phyloP scores from a whole-genome alignment of 2,113 vertebrate species.

The Pterocles burchelli region DNA sequence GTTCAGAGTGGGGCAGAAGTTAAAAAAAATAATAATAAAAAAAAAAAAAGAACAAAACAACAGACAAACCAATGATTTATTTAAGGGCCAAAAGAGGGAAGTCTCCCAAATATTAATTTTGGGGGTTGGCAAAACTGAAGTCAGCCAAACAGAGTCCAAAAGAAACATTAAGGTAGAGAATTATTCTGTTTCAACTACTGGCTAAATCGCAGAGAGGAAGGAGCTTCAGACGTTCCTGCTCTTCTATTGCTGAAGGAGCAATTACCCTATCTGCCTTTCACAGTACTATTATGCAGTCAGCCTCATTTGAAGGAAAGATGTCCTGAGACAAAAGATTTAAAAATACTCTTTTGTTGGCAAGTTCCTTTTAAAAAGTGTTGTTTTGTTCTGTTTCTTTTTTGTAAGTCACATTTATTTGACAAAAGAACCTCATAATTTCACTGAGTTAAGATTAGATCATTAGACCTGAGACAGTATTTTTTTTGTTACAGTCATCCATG shows the following conservation, averaged over 20 bases:
- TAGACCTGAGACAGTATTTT: neutral
- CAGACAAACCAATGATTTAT: conserved; percentile 2
- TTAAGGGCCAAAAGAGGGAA: neutral
- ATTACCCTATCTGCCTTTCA: conserved; percentile 34
- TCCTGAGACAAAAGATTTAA: conserved; percentile 14
- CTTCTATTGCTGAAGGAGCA: conserved; percentile 48
- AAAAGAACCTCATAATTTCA: neutral
- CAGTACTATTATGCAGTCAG: neutral
- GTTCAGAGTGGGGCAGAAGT: neutral
- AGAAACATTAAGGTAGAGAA: conserved; percentile 43
- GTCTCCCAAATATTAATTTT: conserved; percentile 45
- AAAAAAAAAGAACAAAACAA: neutral
- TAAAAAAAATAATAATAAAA: neutral
- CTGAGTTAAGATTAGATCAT: conserved; percentile 4
- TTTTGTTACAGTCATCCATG: neutral
- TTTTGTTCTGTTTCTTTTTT: neutral
- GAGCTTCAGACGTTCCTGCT: neutral
- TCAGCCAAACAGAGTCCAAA: conserved; percentile 46
- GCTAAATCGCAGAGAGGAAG: conserved; percentile 26
- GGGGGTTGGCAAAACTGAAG: neutral
- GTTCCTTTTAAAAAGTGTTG: neutral
- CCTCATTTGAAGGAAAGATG: conserved; percentile 2
- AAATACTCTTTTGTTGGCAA: conserved; percentile 7
- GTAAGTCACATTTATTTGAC: neutral
- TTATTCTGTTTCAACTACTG: conserved; percentile 17